These are phyloP conservation scores for Empis livida DNA, from an alignment of 2,888 invertebrate species.

Conservation along the genomic window DNA sequence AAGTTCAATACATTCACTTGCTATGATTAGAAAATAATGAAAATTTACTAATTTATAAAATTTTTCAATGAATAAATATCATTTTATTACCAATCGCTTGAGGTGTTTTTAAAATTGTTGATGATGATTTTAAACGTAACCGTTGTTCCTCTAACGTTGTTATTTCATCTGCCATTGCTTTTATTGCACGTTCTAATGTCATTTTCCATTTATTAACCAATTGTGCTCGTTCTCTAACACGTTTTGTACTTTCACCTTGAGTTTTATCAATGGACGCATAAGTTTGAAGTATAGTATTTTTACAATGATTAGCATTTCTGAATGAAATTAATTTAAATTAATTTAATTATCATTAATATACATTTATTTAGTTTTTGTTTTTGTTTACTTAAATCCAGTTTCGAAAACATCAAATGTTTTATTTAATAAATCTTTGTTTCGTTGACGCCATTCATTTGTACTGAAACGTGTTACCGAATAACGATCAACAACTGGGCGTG, in stretches of 20 bases:
- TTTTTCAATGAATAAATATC: background rate
- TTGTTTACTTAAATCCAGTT: slow-evolving; percentile 40
- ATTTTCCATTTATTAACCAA: slow-evolving; percentile 64
- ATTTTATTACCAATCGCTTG: slow-evolving; percentile 48
- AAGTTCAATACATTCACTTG: slow-evolving; percentile 59
- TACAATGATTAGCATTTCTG: slow-evolving; percentile 47
- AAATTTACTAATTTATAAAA: background rate
- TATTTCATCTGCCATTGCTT: slow-evolving; percentile 56
- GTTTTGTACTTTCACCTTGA: slow-evolving; percentile 52
- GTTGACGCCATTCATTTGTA: slow-evolving; percentile 56
- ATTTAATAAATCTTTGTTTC: slow-evolving; percentile 43
- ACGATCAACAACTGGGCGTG: slow-evolving; percentile 59
- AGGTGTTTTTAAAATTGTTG: slow-evolving; percentile 52
- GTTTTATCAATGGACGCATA: slow-evolving; percentile 52
- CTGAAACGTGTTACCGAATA: slow-evolving; percentile 63
- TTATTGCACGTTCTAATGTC: slow-evolving; percentile 56
- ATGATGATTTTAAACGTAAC: slow-evolving; percentile 52
- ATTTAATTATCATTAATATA: too few species aligned
- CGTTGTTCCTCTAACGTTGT: slow-evolving; percentile 52
- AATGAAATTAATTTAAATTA: background rate
- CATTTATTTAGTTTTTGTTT: background rate
- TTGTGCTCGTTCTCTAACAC: slow-evolving; percentile 49
- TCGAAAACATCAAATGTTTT: slow-evolving; percentile 36
- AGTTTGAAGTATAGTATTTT: slow-evolving; percentile 49
- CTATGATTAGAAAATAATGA: slow-evolving; percentile 17